phyloP scores from a whole-genome alignment of 2,113 vertebrate genomes.

The Fulica atra region DNA sequence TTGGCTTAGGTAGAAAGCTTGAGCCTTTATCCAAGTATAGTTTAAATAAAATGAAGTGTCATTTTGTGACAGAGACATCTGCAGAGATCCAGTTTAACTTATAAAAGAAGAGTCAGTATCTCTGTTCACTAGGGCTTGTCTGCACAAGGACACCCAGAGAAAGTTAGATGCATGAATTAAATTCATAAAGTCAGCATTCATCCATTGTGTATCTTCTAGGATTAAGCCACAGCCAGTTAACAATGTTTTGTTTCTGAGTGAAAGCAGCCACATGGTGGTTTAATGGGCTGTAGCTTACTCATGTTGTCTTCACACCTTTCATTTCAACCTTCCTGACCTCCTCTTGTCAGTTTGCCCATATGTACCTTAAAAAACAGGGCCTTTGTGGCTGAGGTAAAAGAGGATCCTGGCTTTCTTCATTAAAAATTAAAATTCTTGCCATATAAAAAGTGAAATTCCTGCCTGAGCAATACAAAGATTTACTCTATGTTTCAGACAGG shows the following conservation, averaged over 20 bases:
- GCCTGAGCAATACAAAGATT: background rate
- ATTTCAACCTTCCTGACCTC: background rate
- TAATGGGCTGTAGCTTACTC: background rate
- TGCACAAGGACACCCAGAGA: background rate
- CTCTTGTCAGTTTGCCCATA: background rate
- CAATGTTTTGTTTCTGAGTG: background rate
- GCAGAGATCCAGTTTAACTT: background rate
- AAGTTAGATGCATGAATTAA: background rate
- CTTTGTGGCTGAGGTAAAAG: background rate
- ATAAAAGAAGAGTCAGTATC: background rate
- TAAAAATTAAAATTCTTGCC: background rate
- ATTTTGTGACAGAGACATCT: background rate
- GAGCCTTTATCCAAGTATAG: background rate
- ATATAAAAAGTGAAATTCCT: background rate
- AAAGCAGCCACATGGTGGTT: background rate
- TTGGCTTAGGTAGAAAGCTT: background rate
- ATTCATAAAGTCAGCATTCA: background rate
- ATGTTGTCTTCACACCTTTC: background rate
- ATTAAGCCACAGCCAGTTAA: background rate
- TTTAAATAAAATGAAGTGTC: background rate
- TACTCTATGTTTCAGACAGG: background rate
- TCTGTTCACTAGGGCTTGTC: background rate
- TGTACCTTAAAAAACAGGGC: background rate
- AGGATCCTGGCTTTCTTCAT: background rate
- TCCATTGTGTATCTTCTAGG: background rate